Evolutionary conservation across 2,113 vertebrate genomes (phyloP), one percentile per base, ranked within the genome.

Genomic region (Mus musculus): DNA sequence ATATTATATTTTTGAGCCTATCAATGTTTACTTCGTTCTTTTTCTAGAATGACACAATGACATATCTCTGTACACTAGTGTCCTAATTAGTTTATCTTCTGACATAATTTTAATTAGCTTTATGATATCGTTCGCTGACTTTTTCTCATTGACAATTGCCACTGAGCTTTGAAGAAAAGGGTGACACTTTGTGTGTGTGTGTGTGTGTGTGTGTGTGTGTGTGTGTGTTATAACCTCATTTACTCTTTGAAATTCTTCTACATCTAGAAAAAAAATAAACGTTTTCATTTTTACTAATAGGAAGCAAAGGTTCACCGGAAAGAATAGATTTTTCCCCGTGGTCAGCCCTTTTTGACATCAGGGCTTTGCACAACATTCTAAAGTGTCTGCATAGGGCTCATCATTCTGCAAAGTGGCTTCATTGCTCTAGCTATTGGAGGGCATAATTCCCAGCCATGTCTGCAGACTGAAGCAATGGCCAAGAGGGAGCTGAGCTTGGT

Each of bases 31-130:
- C 49, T 91, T 91, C 11, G 61, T 49, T 80, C 20, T 71, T 81
- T 78, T 46, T 24, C 42, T 28, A 91, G 39, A 93, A 95, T 97
- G 96, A 91, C 97, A 97, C 72, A 72, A 86, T 97, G 97, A 95
- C 96, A 97, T 63, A 84, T 94, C 81, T 97, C 95, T 95, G 90
- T 96, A 95, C 95, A 91, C 89, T 81, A n/a, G 92, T 97, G 97
- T 97, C 92, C 96, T 97, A 97, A 98, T 97, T 97, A 97, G 96
- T 94, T 95, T 98, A 94, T 96, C 82, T 97, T 71, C 91, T 98
- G 97, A 88, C 95, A 97, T 84, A 88, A 65, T 88, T 96, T 97
- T 97, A 97, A 97, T 97, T 97, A 98, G 97, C 90, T 96, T 90
- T 94, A 94, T 95, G 86, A 92, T 95, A 89, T 80, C 88, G 96